phyloP scores from a whole-genome alignment of 1,140 invertebrate species.

The Formica exsecta region DNA sequence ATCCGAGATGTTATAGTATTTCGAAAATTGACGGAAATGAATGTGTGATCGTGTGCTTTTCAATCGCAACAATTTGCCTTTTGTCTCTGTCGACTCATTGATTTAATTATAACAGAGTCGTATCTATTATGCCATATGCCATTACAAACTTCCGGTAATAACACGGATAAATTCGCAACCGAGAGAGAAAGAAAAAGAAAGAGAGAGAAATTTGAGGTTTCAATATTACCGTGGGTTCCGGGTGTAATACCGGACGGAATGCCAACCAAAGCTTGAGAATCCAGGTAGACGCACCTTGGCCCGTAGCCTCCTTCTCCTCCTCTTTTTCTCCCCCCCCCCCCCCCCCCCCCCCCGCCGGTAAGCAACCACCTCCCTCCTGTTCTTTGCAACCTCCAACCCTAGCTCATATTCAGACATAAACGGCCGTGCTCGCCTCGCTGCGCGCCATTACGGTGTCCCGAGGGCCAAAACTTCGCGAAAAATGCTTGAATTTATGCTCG shows the following conservation, averaged over 20 bases:
- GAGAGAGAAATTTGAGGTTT: slow-evolving; percentile 41
- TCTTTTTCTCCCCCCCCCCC: neutral
- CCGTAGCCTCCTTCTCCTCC: neutral
- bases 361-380: neutral
- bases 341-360: neutral
- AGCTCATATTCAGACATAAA: slow-evolving; percentile 75
- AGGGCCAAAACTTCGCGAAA: slow-evolving; percentile 78
- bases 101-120: slow-evolving; percentile 36
- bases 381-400: slow-evolving; percentile 54
- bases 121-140: slow-evolving; percentile 19
- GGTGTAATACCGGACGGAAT: slow-evolving; percentile 60
- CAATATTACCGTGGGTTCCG: slow-evolving; percentile 51
- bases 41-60: neutral
- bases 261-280: slow-evolving; percentile 11
- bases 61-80: slow-evolving; percentile 19
- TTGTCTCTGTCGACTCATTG: slow-evolving; percentile 21
- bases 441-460: slow-evolving; percentile 77
- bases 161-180: slow-evolving; percentile 38
- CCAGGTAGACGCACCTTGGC: slow-evolving; percentile 62
- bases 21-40: neutral
- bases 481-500: slow-evolving; percentile 79
- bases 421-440: slow-evolving; percentile 71
- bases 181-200: neutral
- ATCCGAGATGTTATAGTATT: neutral
- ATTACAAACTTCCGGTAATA: slow-evolving; percentile 16